Evolutionary conservation across 1,140 invertebrate genomes (phyloP).

Genomic region (Spodoptera litura): DNA sequence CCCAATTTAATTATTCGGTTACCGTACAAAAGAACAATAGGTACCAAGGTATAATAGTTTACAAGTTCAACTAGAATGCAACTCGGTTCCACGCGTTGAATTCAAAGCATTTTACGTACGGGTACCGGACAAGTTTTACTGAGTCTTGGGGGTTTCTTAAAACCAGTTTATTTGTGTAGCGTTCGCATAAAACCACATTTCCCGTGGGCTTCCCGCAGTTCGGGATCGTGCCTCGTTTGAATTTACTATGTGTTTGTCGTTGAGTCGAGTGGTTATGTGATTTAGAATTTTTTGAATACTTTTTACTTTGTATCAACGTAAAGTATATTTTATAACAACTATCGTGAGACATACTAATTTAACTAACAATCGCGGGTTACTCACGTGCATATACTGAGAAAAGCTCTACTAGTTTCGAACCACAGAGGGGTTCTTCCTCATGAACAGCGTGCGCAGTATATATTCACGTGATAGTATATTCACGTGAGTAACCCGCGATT

Average conservation of each 20-base stretch:
- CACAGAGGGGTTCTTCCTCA: too few relatives aligned
- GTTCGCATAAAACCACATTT: slow-evolving; percentile 58
- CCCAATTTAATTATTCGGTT: slow-evolving; percentile 33
- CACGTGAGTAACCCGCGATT: too few relatives aligned
- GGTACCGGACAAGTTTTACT: slow-evolving; percentile 42
- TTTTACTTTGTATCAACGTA: too few relatives aligned
- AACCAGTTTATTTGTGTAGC: slow-evolving; percentile 58
- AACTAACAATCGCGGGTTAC: too few relatives aligned
- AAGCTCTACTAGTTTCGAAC: too few relatives aligned
- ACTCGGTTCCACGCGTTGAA: slow-evolving; percentile 11
- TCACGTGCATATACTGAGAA: too few relatives aligned
- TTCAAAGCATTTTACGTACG: slow-evolving; percentile 43
- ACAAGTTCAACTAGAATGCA: slow-evolving; percentile 37
- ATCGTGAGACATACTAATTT: too few relatives aligned
- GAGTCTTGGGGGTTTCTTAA: slow-evolving; percentile 54
- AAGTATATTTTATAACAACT: too few relatives aligned
- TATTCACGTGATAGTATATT: too few relatives aligned
- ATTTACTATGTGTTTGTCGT: not conserved
- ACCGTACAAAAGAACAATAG: slow-evolving; percentile 42
- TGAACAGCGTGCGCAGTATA: too few relatives aligned
- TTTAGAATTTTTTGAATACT: not conserved
- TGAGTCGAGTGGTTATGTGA: not conserved
- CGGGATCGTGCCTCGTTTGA: slow-evolving; percentile 34
- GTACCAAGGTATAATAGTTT: slow-evolving; percentile 18
- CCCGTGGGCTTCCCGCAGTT: slow-evolving; percentile 52